phyloP scores from a whole-genome alignment of 2,888 invertebrate genomes.

The Oeneis ivallda region DNA sequence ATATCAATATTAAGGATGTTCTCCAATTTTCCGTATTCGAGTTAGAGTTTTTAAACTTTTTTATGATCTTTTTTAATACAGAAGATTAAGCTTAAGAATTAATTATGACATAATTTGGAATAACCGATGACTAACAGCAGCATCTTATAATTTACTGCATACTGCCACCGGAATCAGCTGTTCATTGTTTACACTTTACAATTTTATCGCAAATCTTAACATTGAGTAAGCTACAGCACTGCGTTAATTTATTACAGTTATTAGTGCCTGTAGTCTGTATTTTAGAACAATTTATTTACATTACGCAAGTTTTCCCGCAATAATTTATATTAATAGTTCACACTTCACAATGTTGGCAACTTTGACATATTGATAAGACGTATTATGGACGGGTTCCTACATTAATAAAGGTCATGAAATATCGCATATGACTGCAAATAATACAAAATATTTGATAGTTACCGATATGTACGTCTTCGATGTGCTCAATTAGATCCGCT shows the following conservation, averaged over 20 bases:
- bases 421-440: constrained; percentile 40
- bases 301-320: constrained; percentile 42
- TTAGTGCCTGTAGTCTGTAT: neutral
- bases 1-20: too few species aligned
- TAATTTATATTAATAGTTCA: constrained; percentile 50
- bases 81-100: too few species aligned
- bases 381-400: constrained; percentile 63
- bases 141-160: neutral
- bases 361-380: constrained; percentile 71
- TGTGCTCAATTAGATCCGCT: constrained; percentile 91
- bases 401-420: constrained; percentile 53
- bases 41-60: too few species aligned
- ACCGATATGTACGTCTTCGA: constrained; percentile 94
- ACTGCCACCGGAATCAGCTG: constrained; percentile 38
- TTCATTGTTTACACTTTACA: constrained; percentile 41
- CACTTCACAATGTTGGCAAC: constrained; percentile 73
- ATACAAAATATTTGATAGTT: constrained; percentile 66
- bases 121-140: neutral
- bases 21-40: too few species aligned
- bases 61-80: too few species aligned
- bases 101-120: constrained; percentile 32
- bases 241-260: neutral
- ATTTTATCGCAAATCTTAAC: constrained; percentile 23
- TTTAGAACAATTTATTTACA: neutral
- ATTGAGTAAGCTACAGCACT: neutral